Base-by-base conservation (phyloP, 2,888 invertebrate genomes). In the Caenorhabditis sp. region DNA sequence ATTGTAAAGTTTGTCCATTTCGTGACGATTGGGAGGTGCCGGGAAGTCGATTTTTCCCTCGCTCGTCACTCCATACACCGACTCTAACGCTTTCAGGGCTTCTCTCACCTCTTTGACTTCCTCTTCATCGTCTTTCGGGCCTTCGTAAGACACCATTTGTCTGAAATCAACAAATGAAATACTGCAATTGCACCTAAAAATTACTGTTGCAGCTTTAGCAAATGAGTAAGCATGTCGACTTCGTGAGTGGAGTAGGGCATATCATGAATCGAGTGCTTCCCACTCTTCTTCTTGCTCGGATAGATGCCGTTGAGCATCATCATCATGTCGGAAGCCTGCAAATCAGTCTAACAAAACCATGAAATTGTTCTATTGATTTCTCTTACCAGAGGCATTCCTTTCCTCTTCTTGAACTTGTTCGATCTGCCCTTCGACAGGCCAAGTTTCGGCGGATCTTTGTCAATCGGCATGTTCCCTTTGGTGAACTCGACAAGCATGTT, bases 401-500 rank as follows among this genome's bases (percentile, higher is more conserved):
- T 65, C 22, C 47, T 44, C 22, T 55, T 68, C 40, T 67, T 74
- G 22, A 58, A 47, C 22, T 60, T 61, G 22, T 22, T 62, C 22
- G 28, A 24, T 40, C 58, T 58, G 56, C 47, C 26, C 28, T 65
- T 40, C 22, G 53, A n/a, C 4, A 64, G 47, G 60, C 58, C 65
- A 0, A 58, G 64, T 28, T 56, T 72, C 15, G 55, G 62, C 24
- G 58, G 69, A 9, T 53, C 44, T 24, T 68, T 76, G 18, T 69
- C 79, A 20, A 76, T 28, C 6, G 62, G 32, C 35, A 74, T 18
- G 13, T 64, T 72, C 35, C 80, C 83, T 26, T 74, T 77, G 3
- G 70, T 64, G 53, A 82, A 80, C 93, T 98, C 98, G 86, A 99
- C 94, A 87, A 99, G 93, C 89, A 98, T 94, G 93, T 97, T 96